Base-by-base conservation (phyloP, 2,888 invertebrate genomes). In the Lepidonotus clava region DNA sequence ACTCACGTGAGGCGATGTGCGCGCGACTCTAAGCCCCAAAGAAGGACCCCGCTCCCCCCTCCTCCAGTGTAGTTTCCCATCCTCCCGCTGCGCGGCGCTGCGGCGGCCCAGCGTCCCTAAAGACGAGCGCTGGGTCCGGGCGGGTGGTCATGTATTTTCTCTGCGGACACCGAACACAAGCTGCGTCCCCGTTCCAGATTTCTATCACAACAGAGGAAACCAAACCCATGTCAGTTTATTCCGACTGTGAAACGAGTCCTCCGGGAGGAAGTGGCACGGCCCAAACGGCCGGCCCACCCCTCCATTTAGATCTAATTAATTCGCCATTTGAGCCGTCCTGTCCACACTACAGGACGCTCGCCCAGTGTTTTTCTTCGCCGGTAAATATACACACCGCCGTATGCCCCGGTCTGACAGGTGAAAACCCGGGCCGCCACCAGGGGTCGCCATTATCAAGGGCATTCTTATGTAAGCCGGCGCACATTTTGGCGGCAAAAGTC, bases 281-380 rank as follows among this genome's bases (percentile, higher is more conserved):
- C 71, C 71, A 71, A 21, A 71, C 38, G 36, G 61, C 28, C 61
- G 0, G 28, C 28, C 28, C 28, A 61, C 61, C 61, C 28, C 61
- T 18, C 61, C 61, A 61, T 61, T 61, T 61, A 61, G 61, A 32
- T 61, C 61, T 61, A 61, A 61, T 61, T 61, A 61, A 61, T 61
- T 61, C 61, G 61, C 24, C 61, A 61, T 61, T 32, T 28, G 61
- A 61, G 24, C 61, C 24, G 28, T 61, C 61, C n/a, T 61, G 61
- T 61, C 61, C 24, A 61, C 61, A 61, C 24, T 11, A 32, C 61
- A 4, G 28, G 28, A 61, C 61, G 61, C 61, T 61, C 2, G 5
- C 2, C n/a, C 61, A 61, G 28, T 61, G 61, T 61, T 61, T 61
- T 61, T 61, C 61, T 61, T 61, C 61, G 24, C 11, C 28, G 24